phyloP scores from a whole-genome alignment of 2,888 invertebrate genomes.

The Plebejus melissa region DNA sequence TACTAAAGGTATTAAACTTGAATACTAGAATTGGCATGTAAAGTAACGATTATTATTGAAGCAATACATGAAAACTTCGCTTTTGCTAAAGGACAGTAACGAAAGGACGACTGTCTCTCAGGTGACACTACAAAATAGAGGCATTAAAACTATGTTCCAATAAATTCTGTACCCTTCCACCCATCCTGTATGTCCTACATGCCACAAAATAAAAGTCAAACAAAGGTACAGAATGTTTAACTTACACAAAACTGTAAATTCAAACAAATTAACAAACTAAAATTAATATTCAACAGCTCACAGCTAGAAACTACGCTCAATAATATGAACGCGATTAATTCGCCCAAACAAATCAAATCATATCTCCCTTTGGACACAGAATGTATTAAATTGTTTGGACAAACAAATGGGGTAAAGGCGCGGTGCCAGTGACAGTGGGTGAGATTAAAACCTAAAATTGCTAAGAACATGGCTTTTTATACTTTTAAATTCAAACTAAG shows the following conservation, averaged over 20 bases:
- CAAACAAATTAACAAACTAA: conserved; percentile 1
- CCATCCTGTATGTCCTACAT: no score
- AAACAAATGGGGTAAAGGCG: conserved; percentile 20
- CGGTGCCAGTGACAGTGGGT: conserved; percentile 7
- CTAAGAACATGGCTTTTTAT: not conserved
- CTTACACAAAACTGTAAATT: not conserved
- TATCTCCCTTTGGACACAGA: conserved; percentile 21
- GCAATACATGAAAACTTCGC: no score
- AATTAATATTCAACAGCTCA: conserved; percentile 8
- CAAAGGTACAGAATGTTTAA: not conserved
- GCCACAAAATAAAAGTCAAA: not conserved
- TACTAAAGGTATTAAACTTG: no score
- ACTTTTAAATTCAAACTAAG: no score
- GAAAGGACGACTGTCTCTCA: no score
- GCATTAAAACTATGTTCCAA: no score
- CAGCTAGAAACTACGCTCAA: not conserved
- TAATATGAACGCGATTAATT: conserved; percentile 16
- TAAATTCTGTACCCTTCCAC: no score
- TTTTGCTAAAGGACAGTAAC: no score
- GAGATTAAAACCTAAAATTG: not conserved
- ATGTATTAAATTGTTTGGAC: conserved; percentile 25
- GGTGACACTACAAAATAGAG: no score
- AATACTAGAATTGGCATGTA: no score
- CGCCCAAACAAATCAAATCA: conserved; percentile 2
- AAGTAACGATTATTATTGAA: no score